Percentiles rank a stretch among this genome's conserved stretches.
Evolutionary conservation across 2,797 vertebrate species (phyloP).

Genomic region (Ara ararauna): DNA sequence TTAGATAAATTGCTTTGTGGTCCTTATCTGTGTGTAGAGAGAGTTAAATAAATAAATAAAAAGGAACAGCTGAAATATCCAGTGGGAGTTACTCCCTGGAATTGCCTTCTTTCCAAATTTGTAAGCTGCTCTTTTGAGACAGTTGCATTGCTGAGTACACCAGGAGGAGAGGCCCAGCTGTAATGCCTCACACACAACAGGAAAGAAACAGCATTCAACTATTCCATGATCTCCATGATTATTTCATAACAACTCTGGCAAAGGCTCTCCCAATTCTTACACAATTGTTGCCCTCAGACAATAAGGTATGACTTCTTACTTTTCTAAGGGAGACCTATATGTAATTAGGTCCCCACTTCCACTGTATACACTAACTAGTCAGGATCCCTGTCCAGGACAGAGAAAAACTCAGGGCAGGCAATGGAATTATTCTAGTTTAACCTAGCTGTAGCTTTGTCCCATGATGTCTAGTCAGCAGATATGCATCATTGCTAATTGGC

Average conservation of each 20-base stretch:
- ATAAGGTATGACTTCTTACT: background rate
- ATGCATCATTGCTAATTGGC: constrained; percentile 4
- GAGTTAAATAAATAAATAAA: background rate
- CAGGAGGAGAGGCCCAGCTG: background rate
- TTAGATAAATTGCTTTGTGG: background rate
- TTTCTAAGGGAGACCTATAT: background rate
- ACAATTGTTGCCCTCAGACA: background rate
- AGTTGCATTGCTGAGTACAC: background rate
- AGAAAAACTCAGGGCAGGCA: background rate
- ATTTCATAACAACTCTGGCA: background rate
- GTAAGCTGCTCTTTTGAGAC: background rate
- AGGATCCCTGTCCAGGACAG: background rate
- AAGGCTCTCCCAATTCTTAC: background rate
- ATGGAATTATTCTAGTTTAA: background rate
- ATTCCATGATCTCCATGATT: background rate
- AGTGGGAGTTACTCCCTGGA: background rate
- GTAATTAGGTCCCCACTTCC: background rate
- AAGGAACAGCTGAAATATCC: background rate
- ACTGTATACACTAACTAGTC: background rate
- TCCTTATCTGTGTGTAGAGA: background rate
- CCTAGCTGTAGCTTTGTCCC: background rate
- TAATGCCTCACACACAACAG: rapidly evolving
- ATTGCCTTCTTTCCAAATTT: background rate
- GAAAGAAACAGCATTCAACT: background rate
- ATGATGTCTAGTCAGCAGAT: constrained; percentile 19